Percentiles rank a stretch among this genome's conserved stretches.
Evolutionary conservation across 1,140 invertebrate species (phyloP).

Genomic region (Saccostrea cuccullata): DNA sequence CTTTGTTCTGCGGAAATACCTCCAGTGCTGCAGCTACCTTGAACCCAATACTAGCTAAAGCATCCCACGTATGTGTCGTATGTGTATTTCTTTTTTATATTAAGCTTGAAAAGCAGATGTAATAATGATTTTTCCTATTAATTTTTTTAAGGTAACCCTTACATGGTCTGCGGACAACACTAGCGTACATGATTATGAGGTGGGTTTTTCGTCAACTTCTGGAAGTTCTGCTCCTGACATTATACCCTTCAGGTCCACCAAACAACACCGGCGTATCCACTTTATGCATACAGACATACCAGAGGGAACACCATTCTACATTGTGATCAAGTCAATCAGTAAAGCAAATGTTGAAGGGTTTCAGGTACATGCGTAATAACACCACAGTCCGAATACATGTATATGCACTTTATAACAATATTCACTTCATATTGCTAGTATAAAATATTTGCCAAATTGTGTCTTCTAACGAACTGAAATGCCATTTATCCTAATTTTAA

Average conservation of each 20-base stretch:
- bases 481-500: not conserved
- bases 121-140: not conserved
- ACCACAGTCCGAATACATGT: not conserved
- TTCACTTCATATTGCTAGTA: too few relatives aligned
- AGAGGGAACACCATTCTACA: constrained; percentile 55
- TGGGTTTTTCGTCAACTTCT: constrained; percentile 49
- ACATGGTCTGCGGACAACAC: constrained; percentile 23
- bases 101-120: too few relatives aligned
- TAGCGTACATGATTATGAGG: constrained; percentile 59
- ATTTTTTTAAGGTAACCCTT: not conserved
- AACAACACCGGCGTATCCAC: constrained; percentile 49
- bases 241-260: constrained; percentile 43
- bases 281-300: constrained; percentile 51
- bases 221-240: constrained; percentile 55
- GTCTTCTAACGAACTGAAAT: too few relatives aligned
- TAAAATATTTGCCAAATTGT: too few relatives aligned
- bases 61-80: constrained; percentile 19
- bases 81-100: not conserved
- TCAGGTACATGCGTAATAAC: constrained; percentile 43
- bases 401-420: too few relatives aligned
- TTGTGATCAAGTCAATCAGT: constrained; percentile 57
- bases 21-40: constrained; percentile 36
- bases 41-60: constrained; percentile 28
- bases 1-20: constrained; percentile 44
- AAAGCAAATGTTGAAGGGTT: constrained; percentile 48